phyloP scores from a whole-genome alignment of 2,113 vertebrate genomes.

The Peromyscus polionotus region DNA sequence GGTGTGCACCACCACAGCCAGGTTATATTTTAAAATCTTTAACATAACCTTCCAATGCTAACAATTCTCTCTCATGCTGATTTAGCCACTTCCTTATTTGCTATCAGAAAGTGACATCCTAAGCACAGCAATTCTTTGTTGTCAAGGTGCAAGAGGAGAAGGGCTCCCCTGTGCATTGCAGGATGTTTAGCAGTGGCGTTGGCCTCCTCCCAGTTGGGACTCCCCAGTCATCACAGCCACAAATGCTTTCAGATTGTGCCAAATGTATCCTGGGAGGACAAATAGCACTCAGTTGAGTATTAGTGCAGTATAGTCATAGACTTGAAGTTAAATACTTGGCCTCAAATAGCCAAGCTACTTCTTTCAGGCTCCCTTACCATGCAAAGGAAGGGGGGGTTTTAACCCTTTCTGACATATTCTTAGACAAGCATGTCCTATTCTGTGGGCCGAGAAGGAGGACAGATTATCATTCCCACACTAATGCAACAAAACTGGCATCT shows the following conservation, averaged over 20 bases:
- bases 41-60: background rate
- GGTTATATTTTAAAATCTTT: constrained; percentile 23
- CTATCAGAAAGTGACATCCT: background rate
- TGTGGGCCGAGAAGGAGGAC: background rate
- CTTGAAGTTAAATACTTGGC: background rate
- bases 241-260: background rate
- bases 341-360: background rate
- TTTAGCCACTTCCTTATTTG: background rate
- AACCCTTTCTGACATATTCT: background rate
- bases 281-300: background rate
- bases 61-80: background rate
- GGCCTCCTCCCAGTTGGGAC: background rate
- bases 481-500: constrained; percentile 25
- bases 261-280: background rate
- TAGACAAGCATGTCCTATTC: background rate
- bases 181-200: background rate
- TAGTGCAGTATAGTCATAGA: background rate
- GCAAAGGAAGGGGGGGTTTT: background rate
- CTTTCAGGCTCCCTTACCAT: background rate
- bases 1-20: too few species aligned
- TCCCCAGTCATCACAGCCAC: background rate
- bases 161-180: too few species aligned
- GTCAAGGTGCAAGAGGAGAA: too few species aligned
- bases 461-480: background rate
- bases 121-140: background rate